phyloP scores from a whole-genome alignment of 30 jellyfish, hydroid and myxozoan genomes.

The Hydra vulgaris region DNA sequence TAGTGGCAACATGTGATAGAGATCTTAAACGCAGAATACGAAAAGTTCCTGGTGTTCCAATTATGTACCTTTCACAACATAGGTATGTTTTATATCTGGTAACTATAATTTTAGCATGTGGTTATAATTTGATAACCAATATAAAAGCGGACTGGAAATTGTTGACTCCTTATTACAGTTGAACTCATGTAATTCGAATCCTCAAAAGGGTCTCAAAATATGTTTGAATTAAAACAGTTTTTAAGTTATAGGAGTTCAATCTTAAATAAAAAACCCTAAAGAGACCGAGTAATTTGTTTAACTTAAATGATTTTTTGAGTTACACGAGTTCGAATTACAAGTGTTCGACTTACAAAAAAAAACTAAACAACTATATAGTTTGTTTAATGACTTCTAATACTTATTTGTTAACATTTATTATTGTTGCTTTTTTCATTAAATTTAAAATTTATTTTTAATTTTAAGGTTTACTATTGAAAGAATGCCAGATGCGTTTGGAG shows the following conservation, averaged over 20 bases:
- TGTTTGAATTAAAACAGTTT: too few species aligned
- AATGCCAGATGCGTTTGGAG: slow-evolving; percentile 98
- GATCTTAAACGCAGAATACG: slow-evolving; percentile 92
- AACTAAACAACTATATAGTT: too few species aligned
- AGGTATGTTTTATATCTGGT: slow-evolving; percentile 47
- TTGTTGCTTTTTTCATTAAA: not conserved
- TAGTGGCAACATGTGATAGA: slow-evolving; percentile 98
- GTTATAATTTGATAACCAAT: not conserved
- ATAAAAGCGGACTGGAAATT: not conserved
- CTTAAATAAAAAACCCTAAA: too few species aligned
- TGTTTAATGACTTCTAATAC: too few species aligned
- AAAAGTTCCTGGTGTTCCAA: slow-evolving; percentile 99
- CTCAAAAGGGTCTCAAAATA: too few species aligned
- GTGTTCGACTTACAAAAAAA: too few species aligned
- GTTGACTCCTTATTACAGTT: not conserved
- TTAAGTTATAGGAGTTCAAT: too few species aligned
- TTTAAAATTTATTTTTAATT: not conserved
- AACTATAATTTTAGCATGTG: not conserved
- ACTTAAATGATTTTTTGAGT: too few species aligned
- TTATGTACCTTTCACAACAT: slow-evolving; percentile 81
- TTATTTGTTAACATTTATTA: too few species aligned
- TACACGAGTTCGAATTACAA: too few species aligned
- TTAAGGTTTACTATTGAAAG: slow-evolving; percentile 71
- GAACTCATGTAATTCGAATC: too few species aligned
- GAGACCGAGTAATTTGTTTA: too few species aligned